phyloP scores from a whole-genome alignment of 2,797 vertebrate genomes.

The Pagetopsis macropterus region DNA sequence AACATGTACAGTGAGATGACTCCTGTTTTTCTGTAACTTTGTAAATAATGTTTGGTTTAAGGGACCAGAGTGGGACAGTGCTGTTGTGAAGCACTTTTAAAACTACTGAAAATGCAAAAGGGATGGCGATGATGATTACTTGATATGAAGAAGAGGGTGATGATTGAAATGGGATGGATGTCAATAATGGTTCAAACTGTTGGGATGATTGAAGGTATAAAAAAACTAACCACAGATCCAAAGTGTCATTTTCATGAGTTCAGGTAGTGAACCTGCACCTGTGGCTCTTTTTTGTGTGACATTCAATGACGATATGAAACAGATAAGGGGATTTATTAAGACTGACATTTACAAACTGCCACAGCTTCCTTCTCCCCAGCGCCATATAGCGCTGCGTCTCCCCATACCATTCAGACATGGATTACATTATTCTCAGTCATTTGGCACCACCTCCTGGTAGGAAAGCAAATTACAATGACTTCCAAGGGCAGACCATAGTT shows the following conservation, averaged over 20 bases:
- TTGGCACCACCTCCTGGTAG: constrained; percentile 66
- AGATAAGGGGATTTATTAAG: background rate
- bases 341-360: background rate
- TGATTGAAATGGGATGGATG: constrained; percentile 29
- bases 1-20: constrained; percentile 36
- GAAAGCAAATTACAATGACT: constrained; percentile 14
- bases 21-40: constrained; percentile 55
- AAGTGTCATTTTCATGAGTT: background rate
- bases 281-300: background rate
- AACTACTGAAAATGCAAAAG: constrained; percentile 83
- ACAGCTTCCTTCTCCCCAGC: background rate
- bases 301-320: background rate
- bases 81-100: constrained; percentile 58
- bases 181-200: constrained; percentile 24
- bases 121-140: constrained; percentile 56
- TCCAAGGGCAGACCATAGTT: background rate
- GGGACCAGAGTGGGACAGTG: constrained; percentile 63
- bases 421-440: constrained; percentile 38
- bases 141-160: constrained; percentile 48
- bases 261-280: background rate
- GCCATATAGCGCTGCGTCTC: too few relatives aligned
- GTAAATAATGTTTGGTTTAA: constrained; percentile 62
- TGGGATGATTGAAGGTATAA: constrained; percentile 52
- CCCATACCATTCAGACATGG: background rate
- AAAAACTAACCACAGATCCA: constrained; percentile 57